A percentile compares a stretch with the other conserved stretches of the same genome.
Conservation (phyloP, 92 coral and sea anemone species). For the Siderastrea radians region DNA sequence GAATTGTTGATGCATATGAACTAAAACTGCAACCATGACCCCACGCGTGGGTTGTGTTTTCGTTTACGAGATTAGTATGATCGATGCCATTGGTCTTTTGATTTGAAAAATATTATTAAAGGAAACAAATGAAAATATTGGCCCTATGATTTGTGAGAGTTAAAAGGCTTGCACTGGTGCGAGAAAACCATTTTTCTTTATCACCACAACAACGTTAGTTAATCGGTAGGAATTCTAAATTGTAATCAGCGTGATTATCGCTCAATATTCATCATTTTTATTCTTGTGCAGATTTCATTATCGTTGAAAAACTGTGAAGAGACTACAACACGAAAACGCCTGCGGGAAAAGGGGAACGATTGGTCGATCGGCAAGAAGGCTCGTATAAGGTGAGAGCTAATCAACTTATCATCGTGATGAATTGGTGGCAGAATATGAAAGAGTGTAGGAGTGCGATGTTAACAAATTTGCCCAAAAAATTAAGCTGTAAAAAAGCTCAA, state of each 20-base stretch:
- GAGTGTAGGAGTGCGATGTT: too few species aligned
- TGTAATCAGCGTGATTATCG: background rate
- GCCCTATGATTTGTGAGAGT: background rate
- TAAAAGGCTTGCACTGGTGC: too few species aligned
- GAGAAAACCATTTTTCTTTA: background rate
- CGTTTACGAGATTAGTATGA: background rate
- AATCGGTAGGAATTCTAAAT: constrained; percentile 13
- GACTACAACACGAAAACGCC: constrained; percentile 1
- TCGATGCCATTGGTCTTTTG: background rate
- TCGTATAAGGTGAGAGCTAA: constrained; percentile 1
- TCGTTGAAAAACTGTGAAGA: background rate
- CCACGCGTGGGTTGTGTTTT: background rate
- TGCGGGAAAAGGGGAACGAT: background rate
- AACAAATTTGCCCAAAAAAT: too few species aligned
- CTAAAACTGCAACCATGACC: background rate
- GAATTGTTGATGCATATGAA: too few species aligned
- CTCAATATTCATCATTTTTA: background rate
- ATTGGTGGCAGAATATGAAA: background rate
- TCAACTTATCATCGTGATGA: background rate
- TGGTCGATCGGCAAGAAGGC: background rate
- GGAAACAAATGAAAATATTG: constrained; percentile 9
- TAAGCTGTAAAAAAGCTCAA: too few species aligned
- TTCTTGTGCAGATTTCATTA: constrained; percentile 1
- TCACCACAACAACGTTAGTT: constrained; percentile 12
- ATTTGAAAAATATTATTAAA: background rate